Conservation (phyloP, 2,113 vertebrate genomes). For the Nesoenas mayeri region DNA sequence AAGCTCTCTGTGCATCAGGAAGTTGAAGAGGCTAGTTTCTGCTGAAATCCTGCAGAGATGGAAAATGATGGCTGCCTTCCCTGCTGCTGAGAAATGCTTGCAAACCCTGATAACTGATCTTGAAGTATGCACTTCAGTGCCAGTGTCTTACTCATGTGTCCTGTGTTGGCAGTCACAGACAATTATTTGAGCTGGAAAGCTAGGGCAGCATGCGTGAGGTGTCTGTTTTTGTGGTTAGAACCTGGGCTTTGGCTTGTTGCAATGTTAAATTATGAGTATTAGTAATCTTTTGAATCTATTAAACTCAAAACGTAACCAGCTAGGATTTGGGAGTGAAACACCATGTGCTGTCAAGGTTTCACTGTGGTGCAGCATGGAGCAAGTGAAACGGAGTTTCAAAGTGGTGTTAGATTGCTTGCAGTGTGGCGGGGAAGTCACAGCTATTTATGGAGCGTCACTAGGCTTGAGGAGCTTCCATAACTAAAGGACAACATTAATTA, state of each 20-base stretch:
- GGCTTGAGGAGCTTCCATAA: not conserved
- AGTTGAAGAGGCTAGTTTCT: not conserved
- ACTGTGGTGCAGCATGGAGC: not conserved
- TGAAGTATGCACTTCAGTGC: not conserved
- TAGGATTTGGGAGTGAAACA: not conserved
- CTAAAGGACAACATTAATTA: not conserved
- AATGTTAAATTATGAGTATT: not conserved
- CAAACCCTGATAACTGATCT: slow-evolving; percentile 22
- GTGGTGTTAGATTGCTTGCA: not conserved
- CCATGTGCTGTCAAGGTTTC: not conserved
- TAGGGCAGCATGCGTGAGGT: not conserved
- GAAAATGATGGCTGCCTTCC: slow-evolving; percentile 1
- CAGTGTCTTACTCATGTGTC: slow-evolving; percentile 33
- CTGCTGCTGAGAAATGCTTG: slow-evolving; percentile 10
- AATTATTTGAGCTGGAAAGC: slow-evolving; percentile 38
- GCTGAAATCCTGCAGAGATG: not conserved
- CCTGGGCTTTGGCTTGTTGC: slow-evolving; percentile 5
- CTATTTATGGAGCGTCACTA: not conserved
- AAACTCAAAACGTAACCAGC: slow-evolving; percentile 3
- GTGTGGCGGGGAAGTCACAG: not conserved
- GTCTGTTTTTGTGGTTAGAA: slow-evolving; percentile 51
- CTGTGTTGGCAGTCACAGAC: slow-evolving; percentile 2
- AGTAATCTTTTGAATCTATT: not conserved
- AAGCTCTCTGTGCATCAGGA: not conserved
- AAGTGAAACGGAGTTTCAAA: not conserved